Evolutionary conservation across 1,140 invertebrate genomes (phyloP).

Genomic region (Solen grandis): DNA sequence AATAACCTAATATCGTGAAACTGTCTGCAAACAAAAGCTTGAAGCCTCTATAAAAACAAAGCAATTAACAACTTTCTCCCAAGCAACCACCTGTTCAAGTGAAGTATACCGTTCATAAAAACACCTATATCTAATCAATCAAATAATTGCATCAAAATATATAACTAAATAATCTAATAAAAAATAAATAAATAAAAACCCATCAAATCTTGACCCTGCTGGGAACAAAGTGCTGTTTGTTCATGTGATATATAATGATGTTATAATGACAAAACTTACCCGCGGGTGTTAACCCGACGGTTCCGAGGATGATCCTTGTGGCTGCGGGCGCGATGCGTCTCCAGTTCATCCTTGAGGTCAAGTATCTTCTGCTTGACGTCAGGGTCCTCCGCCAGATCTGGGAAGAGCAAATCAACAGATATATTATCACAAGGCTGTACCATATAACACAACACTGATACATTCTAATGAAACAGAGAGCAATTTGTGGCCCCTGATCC

Average conservation of each 20-base stretch:
- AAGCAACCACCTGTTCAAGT: no score
- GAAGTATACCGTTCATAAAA: not conserved
- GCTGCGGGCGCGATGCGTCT: slow-evolving; percentile 84
- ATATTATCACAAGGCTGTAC: no score
- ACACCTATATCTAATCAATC: not conserved
- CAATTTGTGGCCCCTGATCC: not conserved
- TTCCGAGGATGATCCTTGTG: slow-evolving; percentile 72
- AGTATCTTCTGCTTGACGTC: slow-evolving; percentile 95
- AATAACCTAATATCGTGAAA: no score
- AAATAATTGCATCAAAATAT: slow-evolving; percentile 11
- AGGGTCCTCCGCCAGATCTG: slow-evolving; percentile 97
- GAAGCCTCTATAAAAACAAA: no score
- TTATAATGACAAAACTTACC: slow-evolving; percentile 63
- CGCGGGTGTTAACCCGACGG: slow-evolving; percentile 78
- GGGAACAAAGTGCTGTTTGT: not conserved
- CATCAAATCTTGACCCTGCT: not conserved
- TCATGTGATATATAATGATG: slow-evolving; percentile 52
- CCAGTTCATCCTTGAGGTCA: slow-evolving; percentile 94
- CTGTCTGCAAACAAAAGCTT: no score
- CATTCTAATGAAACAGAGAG: not conserved
- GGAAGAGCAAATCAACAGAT: slow-evolving; percentile 25
- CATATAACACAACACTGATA: no score
- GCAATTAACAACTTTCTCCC: no score
- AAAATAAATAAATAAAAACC: not conserved
- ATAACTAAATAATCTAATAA: not conserved